phyloP scores from a whole-genome alignment of 2,113 vertebrate species.

The Lophochroa leadbeateri region DNA sequence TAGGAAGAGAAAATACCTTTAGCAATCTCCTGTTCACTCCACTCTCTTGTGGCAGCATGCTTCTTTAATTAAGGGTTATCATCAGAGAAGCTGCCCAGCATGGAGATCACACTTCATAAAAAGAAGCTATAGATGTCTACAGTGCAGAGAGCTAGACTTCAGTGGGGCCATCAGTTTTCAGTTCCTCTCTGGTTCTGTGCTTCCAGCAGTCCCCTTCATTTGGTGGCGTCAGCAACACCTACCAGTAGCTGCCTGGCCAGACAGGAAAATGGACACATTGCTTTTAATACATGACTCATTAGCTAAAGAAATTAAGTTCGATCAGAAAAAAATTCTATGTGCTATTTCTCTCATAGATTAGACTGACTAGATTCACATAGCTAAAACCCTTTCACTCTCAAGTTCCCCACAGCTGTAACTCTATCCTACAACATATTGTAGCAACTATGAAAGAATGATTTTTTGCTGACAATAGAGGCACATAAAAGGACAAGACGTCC shows the following conservation, averaged over 20 bases:
- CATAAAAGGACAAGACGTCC: not conserved
- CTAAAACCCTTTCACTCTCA: not conserved
- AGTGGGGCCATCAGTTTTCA: not conserved
- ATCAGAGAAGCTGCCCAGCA: not conserved
- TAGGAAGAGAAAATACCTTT: not conserved
- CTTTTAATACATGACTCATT: constrained; percentile 41
- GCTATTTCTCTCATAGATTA: constrained; percentile 7
- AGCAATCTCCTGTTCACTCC: not conserved
- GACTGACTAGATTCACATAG: not conserved
- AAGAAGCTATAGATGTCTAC: not conserved
- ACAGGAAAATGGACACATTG: not conserved
- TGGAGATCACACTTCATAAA: accelerated
- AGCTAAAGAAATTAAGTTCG: constrained; percentile 32
- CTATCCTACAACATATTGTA: not conserved
- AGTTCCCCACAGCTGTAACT: not conserved
- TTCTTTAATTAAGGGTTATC: not conserved
- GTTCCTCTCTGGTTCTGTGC: not conserved
- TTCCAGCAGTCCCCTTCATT: not conserved
- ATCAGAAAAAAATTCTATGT: constrained; percentile 11
- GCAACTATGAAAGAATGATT: not conserved
- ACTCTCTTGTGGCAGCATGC: not conserved
- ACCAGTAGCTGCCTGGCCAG: not conserved
- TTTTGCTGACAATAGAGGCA: not conserved
- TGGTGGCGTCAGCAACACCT: not conserved
- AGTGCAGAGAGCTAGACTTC: not conserved